phyloP scores from a whole-genome alignment of 2,797 vertebrate species.

The Sebastes matsubarae region DNA sequence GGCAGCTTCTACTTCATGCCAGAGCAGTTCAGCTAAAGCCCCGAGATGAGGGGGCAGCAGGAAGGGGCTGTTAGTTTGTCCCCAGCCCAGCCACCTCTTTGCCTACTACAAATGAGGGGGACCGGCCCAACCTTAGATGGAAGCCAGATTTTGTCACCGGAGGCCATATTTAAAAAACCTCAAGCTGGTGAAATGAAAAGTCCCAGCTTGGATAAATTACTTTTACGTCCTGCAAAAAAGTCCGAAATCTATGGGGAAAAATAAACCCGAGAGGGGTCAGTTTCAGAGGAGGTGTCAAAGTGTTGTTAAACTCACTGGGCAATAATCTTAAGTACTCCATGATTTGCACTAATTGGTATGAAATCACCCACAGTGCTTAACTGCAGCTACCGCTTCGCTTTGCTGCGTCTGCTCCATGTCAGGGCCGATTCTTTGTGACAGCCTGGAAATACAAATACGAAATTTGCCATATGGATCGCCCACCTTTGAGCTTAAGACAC shows the following conservation, averaged over 20 bases:
- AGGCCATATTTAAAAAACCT: constrained; percentile 43
- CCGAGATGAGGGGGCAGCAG: constrained; percentile 61
- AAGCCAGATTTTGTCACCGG: constrained; percentile 68
- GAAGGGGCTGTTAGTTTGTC: constrained; percentile 62
- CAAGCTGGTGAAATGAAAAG: constrained; percentile 51
- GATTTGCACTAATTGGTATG: constrained; percentile 86
- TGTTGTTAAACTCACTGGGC: constrained; percentile 79
- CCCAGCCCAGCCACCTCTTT: constrained; percentile 40
- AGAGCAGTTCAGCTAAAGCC: constrained; percentile 75
- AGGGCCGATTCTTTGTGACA: constrained; percentile 81
- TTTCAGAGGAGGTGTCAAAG: constrained; percentile 80
- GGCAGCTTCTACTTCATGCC: constrained; percentile 75
- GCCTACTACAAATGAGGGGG: constrained; percentile 43
- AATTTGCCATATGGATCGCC: constrained; percentile 64
- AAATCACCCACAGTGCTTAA: constrained; percentile 82
- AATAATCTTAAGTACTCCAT: constrained; percentile 83
- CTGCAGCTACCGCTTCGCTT: constrained; percentile 75
- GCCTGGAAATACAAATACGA: constrained; percentile 77
- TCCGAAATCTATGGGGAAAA: constrained; percentile 60
- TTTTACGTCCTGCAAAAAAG: constrained; percentile 48
- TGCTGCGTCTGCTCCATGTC: constrained; percentile 78
- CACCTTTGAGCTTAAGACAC: constrained; percentile 73
- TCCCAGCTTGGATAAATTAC: constrained; percentile 59
- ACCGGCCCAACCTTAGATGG: constrained; percentile 45
- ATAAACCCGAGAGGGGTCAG: constrained; percentile 71